Evolutionary conservation across 2,888 invertebrate species (phyloP).

Genomic region (Phalera bucephala): DNA sequence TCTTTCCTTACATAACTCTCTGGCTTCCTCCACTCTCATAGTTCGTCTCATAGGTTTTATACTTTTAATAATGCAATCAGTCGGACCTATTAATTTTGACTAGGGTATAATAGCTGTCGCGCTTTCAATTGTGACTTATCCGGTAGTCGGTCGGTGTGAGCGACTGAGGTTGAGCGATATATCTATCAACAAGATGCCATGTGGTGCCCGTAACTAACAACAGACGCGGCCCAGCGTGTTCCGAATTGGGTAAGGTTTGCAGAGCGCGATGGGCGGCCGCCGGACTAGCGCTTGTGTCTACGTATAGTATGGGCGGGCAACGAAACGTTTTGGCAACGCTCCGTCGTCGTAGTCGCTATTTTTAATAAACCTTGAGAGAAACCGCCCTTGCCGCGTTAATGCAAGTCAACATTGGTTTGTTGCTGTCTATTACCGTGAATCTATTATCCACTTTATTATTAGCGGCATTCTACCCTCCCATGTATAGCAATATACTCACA

Average conservation of each 20-base stretch:
- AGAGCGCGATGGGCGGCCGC: slow-evolving; percentile 45
- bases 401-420: slow-evolving; percentile 45
- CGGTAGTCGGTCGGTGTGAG: not conserved
- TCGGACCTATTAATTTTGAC: too few species aligned
- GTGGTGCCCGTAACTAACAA: slow-evolving; percentile 12
- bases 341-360: slow-evolving; percentile 63
- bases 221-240: slow-evolving; percentile 29
- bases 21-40: too few species aligned
- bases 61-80: too few species aligned
- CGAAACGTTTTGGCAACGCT: slow-evolving; percentile 73
- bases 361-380: slow-evolving; percentile 79
- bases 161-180: too few species aligned
- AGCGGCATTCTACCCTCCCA: slow-evolving; percentile 43
- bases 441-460: slow-evolving; percentile 47
- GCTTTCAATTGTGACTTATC: too few species aligned
- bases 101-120: too few species aligned
- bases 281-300: slow-evolving; percentile 40
- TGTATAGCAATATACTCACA: slow-evolving; percentile 44
- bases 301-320: slow-evolving; percentile 69
- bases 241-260: slow-evolving; percentile 60
- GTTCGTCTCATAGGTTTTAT: too few species aligned
- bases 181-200: slow-evolving; percentile 4
- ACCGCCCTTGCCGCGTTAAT: slow-evolving; percentile 75
- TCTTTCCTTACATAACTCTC: too few species aligned
- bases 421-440: slow-evolving; percentile 39